phyloP scores from a whole-genome alignment of 2,113 vertebrate genomes.

The Vireo altiloquus region DNA sequence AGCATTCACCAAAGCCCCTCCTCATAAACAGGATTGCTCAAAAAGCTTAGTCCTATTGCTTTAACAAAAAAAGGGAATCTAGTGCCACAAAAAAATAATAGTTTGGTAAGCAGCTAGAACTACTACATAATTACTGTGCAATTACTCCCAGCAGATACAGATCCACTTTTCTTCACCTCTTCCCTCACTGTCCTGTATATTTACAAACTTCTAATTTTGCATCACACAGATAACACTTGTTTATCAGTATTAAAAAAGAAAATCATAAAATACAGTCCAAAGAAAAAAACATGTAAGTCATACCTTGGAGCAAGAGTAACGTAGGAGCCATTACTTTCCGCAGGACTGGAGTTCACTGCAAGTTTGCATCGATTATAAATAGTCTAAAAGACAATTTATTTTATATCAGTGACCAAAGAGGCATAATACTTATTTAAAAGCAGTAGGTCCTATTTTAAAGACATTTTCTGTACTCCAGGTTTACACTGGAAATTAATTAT shows the following conservation, averaged over 20 bases:
- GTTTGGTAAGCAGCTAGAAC: not conserved
- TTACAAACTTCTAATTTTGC: not conserved
- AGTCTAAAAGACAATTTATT: constrained; percentile 75
- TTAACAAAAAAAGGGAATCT: not conserved
- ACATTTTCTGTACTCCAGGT: not conserved
- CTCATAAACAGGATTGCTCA: not conserved
- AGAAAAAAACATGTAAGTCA: not conserved
- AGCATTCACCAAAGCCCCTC: not conserved
- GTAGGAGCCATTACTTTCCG: constrained; percentile 52
- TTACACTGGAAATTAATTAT: not conserved
- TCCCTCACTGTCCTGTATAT: not conserved
- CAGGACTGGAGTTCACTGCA: constrained; percentile 74
- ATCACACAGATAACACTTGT: not conserved
- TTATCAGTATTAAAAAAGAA: not conserved
- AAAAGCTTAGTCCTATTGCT: not conserved
- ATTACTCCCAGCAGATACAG: not conserved
- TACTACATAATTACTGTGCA: not conserved
- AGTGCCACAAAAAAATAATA: not conserved
- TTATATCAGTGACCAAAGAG: not conserved
- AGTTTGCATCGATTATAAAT: constrained; percentile 88
- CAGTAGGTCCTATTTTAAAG: not conserved
- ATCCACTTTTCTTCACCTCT: not conserved
- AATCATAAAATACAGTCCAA: not conserved
- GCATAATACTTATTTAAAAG: not conserved
- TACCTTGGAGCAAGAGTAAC: constrained; percentile 67